phyloP scores from a whole-genome alignment of 2,113 vertebrate genomes.

The Anhinga anhinga region DNA sequence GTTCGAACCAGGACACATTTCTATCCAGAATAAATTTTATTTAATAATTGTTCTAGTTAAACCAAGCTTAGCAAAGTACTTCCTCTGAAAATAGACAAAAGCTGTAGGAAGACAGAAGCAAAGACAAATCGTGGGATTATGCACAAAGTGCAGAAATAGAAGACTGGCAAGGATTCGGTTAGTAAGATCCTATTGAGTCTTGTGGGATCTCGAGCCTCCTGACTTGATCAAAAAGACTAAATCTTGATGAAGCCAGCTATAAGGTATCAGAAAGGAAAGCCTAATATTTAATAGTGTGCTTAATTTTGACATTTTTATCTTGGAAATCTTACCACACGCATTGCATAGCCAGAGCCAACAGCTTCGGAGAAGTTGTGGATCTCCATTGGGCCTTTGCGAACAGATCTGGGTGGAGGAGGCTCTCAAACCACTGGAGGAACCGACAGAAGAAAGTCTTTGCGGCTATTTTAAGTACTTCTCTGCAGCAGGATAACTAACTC shows the following conservation, averaged over 20 bases:
- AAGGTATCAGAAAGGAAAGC: conserved; percentile 46
- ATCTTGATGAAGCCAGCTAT: conserved; percentile 19
- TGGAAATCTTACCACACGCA: not conserved
- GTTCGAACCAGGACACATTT: not conserved
- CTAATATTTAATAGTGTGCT: conserved; percentile 36
- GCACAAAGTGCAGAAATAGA: not conserved
- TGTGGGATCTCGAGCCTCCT: not conserved
- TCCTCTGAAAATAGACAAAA: not conserved
- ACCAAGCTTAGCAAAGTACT: not conserved
- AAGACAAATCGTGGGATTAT: not conserved
- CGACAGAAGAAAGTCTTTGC: not conserved
- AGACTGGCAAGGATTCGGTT: not conserved
- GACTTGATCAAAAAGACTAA: conserved; percentile 38
- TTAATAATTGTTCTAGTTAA: not conserved
- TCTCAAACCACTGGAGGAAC: not conserved
- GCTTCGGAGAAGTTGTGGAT: not conserved
- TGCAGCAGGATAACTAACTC: not conserved
- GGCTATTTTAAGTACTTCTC: not conserved
- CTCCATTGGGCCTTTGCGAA: not conserved
- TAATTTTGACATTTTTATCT: not conserved
- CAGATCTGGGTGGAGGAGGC: not conserved
- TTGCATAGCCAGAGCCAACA: not conserved
- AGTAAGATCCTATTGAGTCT: not conserved
- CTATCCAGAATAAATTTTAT: not conserved
- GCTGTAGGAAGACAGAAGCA: not conserved